phyloP scores from a whole-genome alignment of 2,113 vertebrate species.

The Hoplias malabaricus region DNA sequence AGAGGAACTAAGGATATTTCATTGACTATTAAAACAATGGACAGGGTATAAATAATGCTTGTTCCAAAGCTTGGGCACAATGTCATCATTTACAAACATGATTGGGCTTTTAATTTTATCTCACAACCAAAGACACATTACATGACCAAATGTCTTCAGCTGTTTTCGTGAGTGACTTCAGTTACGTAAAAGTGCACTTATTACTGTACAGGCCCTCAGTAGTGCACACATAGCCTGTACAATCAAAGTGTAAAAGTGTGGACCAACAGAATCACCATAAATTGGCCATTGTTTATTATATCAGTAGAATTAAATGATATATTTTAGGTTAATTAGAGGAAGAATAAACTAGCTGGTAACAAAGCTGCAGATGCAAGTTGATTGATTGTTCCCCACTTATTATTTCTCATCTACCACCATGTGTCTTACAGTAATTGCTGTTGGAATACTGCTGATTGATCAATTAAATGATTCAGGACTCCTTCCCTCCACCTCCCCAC shows the following conservation, averaged over 20 bases:
- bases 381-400: not conserved
- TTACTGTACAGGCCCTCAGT: too few species aligned
- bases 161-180: too few species aligned
- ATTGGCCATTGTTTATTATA: too few species aligned
- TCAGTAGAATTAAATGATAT: too few species aligned
- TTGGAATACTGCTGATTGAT: not conserved
- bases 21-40: not conserved
- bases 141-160: too few species aligned
- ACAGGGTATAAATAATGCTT: conserved; percentile 21
- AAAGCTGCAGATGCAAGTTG: not conserved
- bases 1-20: not conserved
- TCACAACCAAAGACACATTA: too few species aligned
- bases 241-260: too few species aligned
- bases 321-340: not conserved
- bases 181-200: too few species aligned
- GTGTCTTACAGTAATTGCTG: not conserved
- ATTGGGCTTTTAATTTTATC: conserved; percentile 10
- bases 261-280: too few species aligned
- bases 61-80: conserved; percentile 14
- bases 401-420: not conserved
- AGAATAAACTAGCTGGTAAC: not conserved
- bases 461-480: not conserved
- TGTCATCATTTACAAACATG: not conserved
- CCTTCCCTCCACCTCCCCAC: not conserved
- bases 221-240: too few species aligned